Evolutionary conservation across 2,888 invertebrate species (phyloP).

Genomic region (Euspilapteryx auroguttella): DNA sequence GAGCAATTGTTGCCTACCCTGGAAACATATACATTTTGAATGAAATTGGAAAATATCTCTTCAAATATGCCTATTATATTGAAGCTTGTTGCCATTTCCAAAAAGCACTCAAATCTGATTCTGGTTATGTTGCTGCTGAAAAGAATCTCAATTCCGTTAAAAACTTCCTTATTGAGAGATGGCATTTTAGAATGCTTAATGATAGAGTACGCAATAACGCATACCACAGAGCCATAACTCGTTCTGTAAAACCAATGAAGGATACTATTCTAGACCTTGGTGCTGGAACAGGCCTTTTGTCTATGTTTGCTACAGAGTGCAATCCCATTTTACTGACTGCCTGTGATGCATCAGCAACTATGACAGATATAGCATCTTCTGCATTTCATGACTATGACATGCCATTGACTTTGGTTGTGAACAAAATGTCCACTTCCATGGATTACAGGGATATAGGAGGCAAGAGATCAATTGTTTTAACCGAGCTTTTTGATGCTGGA

Average conservation of each 20-base stretch:
- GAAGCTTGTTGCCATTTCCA: slow-evolving; percentile 62
- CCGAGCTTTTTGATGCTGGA: slow-evolving; percentile 80
- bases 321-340: slow-evolving; percentile 62
- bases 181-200: slow-evolving; percentile 86
- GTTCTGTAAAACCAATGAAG: slow-evolving; percentile 37
- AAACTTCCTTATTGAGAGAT: slow-evolving; percentile 70
- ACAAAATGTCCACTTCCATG: slow-evolving; percentile 64
- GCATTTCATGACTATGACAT: slow-evolving; percentile 48
- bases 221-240: slow-evolving; percentile 65
- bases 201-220: slow-evolving; percentile 69
- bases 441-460: slow-evolving; percentile 50
- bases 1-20: slow-evolving; percentile 24
- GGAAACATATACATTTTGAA: slow-evolving; percentile 23
- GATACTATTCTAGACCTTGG: slow-evolving; percentile 73
- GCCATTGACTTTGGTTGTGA: slow-evolving; percentile 43
- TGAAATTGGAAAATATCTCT: slow-evolving; percentile 37
- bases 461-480: slow-evolving; percentile 66
- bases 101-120: slow-evolving; percentile 47
- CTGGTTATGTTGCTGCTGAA: slow-evolving; percentile 58
- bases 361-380: slow-evolving; percentile 55
- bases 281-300: slow-evolving; percentile 74
- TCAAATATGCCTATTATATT: slow-evolving; percentile 53
- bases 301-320: slow-evolving; percentile 65
- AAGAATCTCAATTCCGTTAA: slow-evolving; percentile 70
- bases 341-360: slow-evolving; percentile 65